Percentiles rank a stretch among this genome's conserved stretches.
phyloP scores from a whole-genome alignment of 1,140 invertebrate genomes.

The Bemisia tabaci region DNA sequence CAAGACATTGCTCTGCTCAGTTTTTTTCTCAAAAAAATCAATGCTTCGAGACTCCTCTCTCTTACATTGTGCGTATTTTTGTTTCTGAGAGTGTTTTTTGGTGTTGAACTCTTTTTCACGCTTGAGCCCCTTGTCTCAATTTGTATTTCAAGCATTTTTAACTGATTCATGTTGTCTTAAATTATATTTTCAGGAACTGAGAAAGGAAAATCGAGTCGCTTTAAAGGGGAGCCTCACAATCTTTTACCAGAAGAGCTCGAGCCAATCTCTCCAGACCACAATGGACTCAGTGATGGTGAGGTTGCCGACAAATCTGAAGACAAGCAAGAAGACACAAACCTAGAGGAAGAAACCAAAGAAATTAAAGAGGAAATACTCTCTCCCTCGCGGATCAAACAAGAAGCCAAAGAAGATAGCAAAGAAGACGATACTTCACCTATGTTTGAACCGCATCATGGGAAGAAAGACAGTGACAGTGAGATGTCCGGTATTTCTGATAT shows the following conservation, averaged over 20 bases:
- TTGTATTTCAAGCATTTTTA: no score
- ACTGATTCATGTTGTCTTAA: conserved; percentile 7
- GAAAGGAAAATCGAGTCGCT: conserved; percentile 31
- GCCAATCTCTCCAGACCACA: conserved; percentile 61
- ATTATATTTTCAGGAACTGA: not conserved
- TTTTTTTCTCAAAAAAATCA: no score
- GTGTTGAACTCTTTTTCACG: no score
- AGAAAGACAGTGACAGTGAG: conserved; percentile 42
- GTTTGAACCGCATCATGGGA: no score
- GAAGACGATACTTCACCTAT: no score
- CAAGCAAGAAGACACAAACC: conserved; percentile 30
- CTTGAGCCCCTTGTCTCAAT: no score
- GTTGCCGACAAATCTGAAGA: conserved; percentile 16
- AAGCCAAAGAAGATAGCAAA: no score
- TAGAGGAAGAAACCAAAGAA: not conserved
- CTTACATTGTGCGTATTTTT: no score
- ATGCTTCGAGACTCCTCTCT: no score
- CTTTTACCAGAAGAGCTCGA: conserved; percentile 58
- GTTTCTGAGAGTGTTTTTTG: no score
- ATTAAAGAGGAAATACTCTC: conserved; percentile 32
- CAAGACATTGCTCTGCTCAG: no score
- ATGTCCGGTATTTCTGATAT: conserved; percentile 43
- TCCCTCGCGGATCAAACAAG: no score
- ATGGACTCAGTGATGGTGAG: conserved; percentile 49
- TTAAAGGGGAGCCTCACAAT: conserved; percentile 34